Percentiles rank a stretch among this genome's conserved stretches.
Conservation (phyloP, 2,888 invertebrate species). For the Cryptus viduatorius region DNA sequence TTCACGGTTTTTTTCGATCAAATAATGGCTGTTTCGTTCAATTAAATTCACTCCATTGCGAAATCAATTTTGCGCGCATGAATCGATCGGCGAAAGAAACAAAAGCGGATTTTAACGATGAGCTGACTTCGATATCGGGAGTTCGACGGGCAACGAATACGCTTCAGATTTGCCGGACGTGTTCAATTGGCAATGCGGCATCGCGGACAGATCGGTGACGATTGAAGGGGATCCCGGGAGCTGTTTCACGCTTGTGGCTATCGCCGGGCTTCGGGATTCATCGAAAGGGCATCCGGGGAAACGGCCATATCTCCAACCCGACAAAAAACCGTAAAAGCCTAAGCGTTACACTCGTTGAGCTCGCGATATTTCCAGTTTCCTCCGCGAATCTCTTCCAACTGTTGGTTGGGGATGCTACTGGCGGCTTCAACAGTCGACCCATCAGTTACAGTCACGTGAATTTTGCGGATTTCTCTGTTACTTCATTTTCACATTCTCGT, state of each 20-base stretch:
- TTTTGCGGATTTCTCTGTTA: constrained; percentile 51
- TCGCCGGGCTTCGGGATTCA: background rate
- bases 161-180: background rate
- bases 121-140: background rate
- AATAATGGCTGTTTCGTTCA: too few relatives aligned
- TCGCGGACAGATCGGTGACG: background rate
- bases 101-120: background rate
- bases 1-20: too few relatives aligned
- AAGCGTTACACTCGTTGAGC: background rate
- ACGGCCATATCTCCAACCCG: background rate
- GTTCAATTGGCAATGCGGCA: constrained; percentile 1
- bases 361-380: constrained; percentile 2
- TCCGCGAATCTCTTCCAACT: constrained; percentile 50
- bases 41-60: too few relatives aligned
- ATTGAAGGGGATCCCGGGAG: background rate
- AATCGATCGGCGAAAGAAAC: background rate
- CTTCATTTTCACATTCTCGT: constrained; percentile 36
- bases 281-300: background rate
- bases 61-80: too few relatives aligned
- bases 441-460: constrained; percentile 56
- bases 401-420: constrained; percentile 30
- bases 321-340: background rate
- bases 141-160: background rate
- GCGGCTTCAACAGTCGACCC: constrained; percentile 7
- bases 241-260: background rate